phyloP scores from a whole-genome alignment of 2,797 vertebrate species.

The Tachyglossus aculeatus region DNA sequence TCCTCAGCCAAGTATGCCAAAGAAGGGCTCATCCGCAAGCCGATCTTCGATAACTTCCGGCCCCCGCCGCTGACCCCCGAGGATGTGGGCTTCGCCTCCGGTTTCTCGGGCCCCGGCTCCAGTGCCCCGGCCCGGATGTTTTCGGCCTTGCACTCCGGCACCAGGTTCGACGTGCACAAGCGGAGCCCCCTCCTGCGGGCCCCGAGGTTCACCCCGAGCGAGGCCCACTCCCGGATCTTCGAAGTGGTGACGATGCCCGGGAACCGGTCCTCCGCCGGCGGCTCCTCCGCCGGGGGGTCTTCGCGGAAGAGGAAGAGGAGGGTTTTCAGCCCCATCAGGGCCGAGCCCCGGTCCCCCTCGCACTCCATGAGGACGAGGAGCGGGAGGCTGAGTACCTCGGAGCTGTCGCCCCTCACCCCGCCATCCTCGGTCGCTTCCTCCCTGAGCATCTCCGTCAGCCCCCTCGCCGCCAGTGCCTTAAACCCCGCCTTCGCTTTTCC shows the following conservation, averaged over 20 bases:
- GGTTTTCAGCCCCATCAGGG: conserved; percentile 76
- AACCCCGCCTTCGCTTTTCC: conserved; percentile 88
- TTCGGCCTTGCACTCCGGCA: conserved; percentile 83
- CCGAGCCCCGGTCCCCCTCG: conserved; percentile 90
- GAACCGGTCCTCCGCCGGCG: conserved; percentile 75
- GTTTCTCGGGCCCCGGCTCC: conserved; percentile 79
- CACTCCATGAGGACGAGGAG: conserved; percentile 98
- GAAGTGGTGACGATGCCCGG: conserved; percentile 92
- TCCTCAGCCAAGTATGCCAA: conserved; percentile 99
- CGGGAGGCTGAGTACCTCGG: conserved; percentile 78
- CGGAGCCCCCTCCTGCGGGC: conserved; percentile 92
- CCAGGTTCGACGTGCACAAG: conserved; percentile 88
- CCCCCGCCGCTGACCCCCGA: conserved; percentile 93
- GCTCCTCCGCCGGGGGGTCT: conserved; percentile 81
- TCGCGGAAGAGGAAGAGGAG: conserved; percentile 78
- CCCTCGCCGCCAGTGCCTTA: conserved; percentile 97
- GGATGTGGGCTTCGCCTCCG: conserved; percentile 89
- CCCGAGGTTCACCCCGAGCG: conserved; percentile 94
- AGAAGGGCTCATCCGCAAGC: conserved; percentile 98
- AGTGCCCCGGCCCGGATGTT: conserved; percentile 86
- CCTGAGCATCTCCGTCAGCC: conserved; percentile 87
- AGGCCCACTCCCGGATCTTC: conserved; percentile 96
- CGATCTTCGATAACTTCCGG: conserved; percentile 97
- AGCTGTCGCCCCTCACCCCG: conserved; percentile 81
- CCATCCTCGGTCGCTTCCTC: conserved; percentile 84